phyloP scores from a whole-genome alignment of 2,888 invertebrate genomes.

The Pecten maximus region DNA sequence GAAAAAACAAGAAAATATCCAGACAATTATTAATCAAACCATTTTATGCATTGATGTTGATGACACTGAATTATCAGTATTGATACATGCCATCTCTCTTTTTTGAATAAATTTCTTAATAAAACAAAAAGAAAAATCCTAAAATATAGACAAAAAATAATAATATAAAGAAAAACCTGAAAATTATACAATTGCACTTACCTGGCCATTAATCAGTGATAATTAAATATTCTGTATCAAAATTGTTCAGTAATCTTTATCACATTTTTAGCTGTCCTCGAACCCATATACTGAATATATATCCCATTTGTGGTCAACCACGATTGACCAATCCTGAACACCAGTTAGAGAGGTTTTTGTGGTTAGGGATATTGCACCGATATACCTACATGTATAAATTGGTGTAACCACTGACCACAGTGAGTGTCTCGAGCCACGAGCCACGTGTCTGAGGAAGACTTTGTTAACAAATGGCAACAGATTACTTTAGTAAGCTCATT shows the following conservation, averaged over 20 bases:
- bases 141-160: background rate
- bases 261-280: background rate
- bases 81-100: no score
- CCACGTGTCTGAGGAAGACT: background rate
- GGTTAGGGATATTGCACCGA: background rate
- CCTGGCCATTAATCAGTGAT: background rate
- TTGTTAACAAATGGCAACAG: background rate
- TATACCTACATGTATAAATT: background rate
- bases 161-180: background rate
- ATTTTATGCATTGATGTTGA: no score
- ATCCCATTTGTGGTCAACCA: background rate
- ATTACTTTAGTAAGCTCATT: constrained; percentile 10
- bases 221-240: background rate
- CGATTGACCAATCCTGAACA: background rate
- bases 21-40: no score
- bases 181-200: background rate
- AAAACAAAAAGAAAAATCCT: no score
- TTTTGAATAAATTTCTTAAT: no score
- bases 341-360: background rate
- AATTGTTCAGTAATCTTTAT: background rate
- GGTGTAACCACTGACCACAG: background rate
- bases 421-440: background rate
- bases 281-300: no score
- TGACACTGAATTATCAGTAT: no score
- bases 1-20: no score